Evolutionary conservation across 2,888 invertebrate species (phyloP).

Genomic region (Bibio marci): DNA sequence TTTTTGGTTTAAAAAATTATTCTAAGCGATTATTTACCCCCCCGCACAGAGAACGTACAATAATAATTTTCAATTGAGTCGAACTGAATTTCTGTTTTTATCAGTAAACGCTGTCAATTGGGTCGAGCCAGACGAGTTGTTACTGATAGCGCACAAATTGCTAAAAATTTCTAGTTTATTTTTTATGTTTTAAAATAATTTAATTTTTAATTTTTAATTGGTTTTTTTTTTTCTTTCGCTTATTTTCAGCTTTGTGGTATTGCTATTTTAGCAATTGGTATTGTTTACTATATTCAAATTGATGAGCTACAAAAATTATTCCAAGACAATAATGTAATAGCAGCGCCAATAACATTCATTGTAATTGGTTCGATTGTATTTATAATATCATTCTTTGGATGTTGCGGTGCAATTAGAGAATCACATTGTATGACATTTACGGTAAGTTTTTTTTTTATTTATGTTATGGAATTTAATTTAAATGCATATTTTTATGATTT

Average conservation of each 20-base stretch:
- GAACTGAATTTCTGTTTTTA: too few species aligned
- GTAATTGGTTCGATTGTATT: slow-evolving; percentile 53
- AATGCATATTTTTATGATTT: background rate
- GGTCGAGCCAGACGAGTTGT: too few species aligned
- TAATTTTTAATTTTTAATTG: too few species aligned
- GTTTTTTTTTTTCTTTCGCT: too few species aligned
- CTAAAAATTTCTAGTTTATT: too few species aligned
- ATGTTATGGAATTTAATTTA: background rate
- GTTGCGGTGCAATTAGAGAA: slow-evolving; percentile 78
- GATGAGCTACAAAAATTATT: slow-evolving; percentile 32
- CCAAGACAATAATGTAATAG: slow-evolving; percentile 30
- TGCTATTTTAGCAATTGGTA: slow-evolving; percentile 46
- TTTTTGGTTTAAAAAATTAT: too few species aligned
- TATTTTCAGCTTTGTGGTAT: slow-evolving; percentile 50
- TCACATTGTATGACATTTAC: slow-evolving; percentile 77
- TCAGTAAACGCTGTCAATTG: too few species aligned
- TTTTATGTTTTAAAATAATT: too few species aligned
- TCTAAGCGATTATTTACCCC: too few species aligned
- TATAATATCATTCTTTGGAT: slow-evolving; percentile 74
- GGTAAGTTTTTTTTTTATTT: slow-evolving; percentile 33
- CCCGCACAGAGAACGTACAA: too few species aligned
- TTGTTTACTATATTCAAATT: slow-evolving; percentile 43
- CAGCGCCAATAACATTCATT: slow-evolving; percentile 47
- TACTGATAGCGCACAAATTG: too few species aligned
- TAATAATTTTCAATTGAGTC: too few species aligned